Base-by-base conservation (phyloP, 2,888 invertebrate genomes). In the Tenthredo distinguenda region DNA sequence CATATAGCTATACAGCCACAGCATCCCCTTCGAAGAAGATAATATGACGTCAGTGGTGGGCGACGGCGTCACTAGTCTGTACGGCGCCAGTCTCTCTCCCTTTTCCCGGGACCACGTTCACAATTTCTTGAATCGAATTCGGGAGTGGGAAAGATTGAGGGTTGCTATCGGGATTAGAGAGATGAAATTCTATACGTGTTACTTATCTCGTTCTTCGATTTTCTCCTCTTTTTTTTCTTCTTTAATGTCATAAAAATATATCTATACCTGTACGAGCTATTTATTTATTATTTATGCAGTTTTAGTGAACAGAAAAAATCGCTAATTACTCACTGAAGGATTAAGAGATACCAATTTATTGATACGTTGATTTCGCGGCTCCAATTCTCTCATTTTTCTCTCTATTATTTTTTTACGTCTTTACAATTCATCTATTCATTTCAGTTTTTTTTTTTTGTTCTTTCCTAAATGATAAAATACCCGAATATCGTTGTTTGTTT, bases 1-100 rank as follows among this genome's bases (percentile, higher is more conserved):
- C 26, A 26, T 26, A 26, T 58, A 58, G 7, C 18, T 55, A 6
- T 58, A 58, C 15, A 65, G 31, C 26, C 18, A 18, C 47, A 65
- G 43, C 68, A 83, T 71, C 83, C 83, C 50, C 83, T 31, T 43
- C 47, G 26, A 26, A 12, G n/a, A 37, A 43, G 83, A 68, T 34
- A 18, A 62, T 21, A 83, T 83, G 83, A 83, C 83, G 83, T 83
- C 83, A 83, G 40, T 43, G n/a, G 83, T 43, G 6, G 68, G 55
- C 40, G 43, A 62, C 83, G 71, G 68, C 83, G 83, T 83, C 83
- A 83, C 83, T 15, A 83, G 83, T 43, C 83, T 71, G 34, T 34
- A 68, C 68, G 83, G 83, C 83, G 83, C 83, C 83, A 65, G 40
- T 31, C 37, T 62, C 40, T 21, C 62, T 21, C 31, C 21, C 40